These are phyloP conservation scores for Lasiommata megera DNA, from an alignment of 2,888 invertebrate genomes.

Conservation along the genomic window DNA sequence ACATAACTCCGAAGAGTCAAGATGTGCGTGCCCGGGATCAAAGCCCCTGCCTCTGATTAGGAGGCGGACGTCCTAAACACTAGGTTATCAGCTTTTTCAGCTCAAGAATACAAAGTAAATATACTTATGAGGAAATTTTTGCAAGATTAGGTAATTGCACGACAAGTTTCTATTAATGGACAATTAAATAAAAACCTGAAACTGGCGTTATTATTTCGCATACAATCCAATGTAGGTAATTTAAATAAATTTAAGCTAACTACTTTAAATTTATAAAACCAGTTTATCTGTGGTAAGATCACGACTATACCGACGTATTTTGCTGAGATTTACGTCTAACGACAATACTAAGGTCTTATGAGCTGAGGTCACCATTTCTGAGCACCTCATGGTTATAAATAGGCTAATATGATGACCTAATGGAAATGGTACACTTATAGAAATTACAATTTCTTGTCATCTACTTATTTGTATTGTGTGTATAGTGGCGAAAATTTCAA, in stretches of 20 bases:
- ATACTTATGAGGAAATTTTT: too few species aligned
- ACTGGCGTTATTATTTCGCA: neutral
- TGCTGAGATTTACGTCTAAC: constrained; percentile 15
- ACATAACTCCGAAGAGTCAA: too few species aligned
- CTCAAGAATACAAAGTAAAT: too few species aligned
- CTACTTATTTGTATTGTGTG: neutral
- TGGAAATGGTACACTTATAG: constrained; percentile 40
- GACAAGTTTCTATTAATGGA: neutral
- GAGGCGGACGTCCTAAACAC: too few species aligned
- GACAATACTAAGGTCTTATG: constrained; percentile 29
- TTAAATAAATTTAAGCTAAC: too few species aligned
- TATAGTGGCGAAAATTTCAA: too few species aligned
- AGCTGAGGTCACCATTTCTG: constrained; percentile 48
- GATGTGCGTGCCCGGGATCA: too few species aligned
- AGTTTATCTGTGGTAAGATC: constrained; percentile 17
- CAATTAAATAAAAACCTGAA: neutral
- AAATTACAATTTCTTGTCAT: constrained; percentile 10
- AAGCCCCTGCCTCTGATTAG: too few species aligned
- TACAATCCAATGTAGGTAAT: too few species aligned
- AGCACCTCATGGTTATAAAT: constrained; percentile 61
- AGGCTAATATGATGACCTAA: constrained; percentile 57
- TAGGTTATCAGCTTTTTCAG: too few species aligned
- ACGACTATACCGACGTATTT: constrained; percentile 6
- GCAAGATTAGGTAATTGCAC: neutral
- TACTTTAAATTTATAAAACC: constrained; percentile 8